Percentiles rank a stretch among this genome's conserved stretches.
These are phyloP conservation scores for Euplagia quadripunctaria DNA, from an alignment of 2,888 invertebrate genomes.

Conservation along the genomic window DNA sequence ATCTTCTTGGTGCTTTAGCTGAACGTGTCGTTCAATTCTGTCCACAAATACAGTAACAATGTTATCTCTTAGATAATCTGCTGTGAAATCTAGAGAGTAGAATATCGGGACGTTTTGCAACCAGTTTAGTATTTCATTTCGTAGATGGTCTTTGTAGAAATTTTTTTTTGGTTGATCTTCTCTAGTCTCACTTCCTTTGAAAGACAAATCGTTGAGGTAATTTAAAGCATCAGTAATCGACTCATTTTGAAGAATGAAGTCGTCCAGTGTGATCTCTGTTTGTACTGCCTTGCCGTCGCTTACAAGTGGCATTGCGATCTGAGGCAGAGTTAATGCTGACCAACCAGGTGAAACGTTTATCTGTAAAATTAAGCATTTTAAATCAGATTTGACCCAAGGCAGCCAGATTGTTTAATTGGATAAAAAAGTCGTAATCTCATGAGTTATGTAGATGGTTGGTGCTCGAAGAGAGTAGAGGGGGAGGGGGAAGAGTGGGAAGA, in stretches of 20 bases:
- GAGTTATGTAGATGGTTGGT: too few species aligned
- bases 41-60: conserved; percentile 57
- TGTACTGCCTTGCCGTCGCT: conserved; percentile 21
- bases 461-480: too few species aligned
- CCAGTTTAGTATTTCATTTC: conserved; percentile 57
- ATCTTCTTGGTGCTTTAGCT: conserved; percentile 20
- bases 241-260: conserved; percentile 22
- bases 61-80: conserved; percentile 54
- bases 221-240: neutral
- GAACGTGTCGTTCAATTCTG: conserved; percentile 52
- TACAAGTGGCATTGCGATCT: neutral
- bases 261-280: conserved; percentile 36
- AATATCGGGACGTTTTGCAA: conserved; percentile 60
- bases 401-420: neutral
- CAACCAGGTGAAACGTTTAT: conserved; percentile 34
- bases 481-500: too few species aligned
- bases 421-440: neutral
- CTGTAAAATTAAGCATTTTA: conserved; percentile 21
- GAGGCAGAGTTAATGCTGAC: neutral
- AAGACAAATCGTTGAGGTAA: conserved; percentile 10
- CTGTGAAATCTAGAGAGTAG: conserved; percentile 36
- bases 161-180: conserved; percentile 34
- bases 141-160: conserved; percentile 54
- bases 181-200: conserved; percentile 19
- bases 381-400: neutral